Conservation (phyloP, 1,140 invertebrate species). For the Matsumurasca onukii region DNA sequence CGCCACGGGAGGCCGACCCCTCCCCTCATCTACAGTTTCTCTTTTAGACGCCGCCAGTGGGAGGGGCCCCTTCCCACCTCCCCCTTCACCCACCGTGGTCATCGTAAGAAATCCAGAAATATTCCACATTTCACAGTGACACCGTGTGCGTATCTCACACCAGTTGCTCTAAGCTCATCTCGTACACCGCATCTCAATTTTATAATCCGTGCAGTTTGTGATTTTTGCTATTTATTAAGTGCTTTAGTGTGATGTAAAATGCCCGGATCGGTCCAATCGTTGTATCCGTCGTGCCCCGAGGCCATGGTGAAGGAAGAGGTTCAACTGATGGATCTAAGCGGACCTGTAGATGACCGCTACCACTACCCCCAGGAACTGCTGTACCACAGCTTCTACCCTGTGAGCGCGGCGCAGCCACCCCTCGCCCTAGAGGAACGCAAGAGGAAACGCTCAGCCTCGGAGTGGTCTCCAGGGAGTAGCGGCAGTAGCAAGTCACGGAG, state of each 20-base stretch:
- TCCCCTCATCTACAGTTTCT: neutral
- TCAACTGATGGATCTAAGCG: conserved; percentile 9
- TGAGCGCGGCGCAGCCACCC: neutral
- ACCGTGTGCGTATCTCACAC: too few relatives aligned
- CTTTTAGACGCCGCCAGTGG: conserved; percentile 9
- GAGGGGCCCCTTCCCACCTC: neutral
- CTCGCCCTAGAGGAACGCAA: neutral
- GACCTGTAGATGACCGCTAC: neutral
- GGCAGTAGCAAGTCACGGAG: conserved; percentile 10
- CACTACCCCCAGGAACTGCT: conserved; percentile 3
- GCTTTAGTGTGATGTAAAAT: conserved; percentile 12
- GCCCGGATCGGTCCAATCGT: neutral
- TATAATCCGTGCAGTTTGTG: neutral
- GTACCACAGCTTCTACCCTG: neutral
- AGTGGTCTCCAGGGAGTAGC: neutral
- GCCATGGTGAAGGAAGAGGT: conserved; percentile 11
- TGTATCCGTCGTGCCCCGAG: neutral
- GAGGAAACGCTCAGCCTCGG: conserved; percentile 9
- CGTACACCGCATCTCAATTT: neutral
- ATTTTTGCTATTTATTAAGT: neutral
- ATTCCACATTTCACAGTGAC: neutral
- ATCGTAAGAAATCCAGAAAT: neutral
- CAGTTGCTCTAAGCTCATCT: neutral
- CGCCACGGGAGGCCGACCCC: conserved; percentile 13
- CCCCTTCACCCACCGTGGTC: neutral